Evolutionary conservation across 2,113 vertebrate genomes (phyloP), one percentile per base, ranked within the genome.

Genomic region (Passer montanus): DNA sequence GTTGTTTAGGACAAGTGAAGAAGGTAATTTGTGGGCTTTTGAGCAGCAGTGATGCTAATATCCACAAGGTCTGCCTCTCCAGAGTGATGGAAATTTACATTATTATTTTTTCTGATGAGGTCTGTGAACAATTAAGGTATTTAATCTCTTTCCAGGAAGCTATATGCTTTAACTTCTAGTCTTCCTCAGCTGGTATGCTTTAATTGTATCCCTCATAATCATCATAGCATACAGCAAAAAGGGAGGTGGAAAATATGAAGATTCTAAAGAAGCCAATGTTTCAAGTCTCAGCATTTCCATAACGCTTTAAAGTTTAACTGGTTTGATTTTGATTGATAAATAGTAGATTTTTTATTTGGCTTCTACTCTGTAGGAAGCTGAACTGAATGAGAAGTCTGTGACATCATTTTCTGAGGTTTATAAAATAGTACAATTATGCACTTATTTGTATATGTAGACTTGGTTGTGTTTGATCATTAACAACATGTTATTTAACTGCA

Each of bases 141-240:
- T 87, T 95, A 95, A 95, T 97, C 90, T 93, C 89, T 67, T 95
- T 83, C 72, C 55, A 90, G 87, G 90, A 93, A 83, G 28, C 31
- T 83, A 90, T 87, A 90, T 94, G 24, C 58, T 94, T 94, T 85
- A 69, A 84, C 22, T 88, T 74, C n/a, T 83, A 84, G 87, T 64
- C 78, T 93, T 88, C 24, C 63, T 95, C 15, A 70, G 78, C 28
- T 90, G 50, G 19, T 59, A 55, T 83, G 39, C 67, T 94, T 69
- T 94, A 95, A 94, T 95, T 95, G 60, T 84, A 59, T 91, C 55
- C 50, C 8, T 91, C 87, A 52, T 91, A 95, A 90, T 93, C 46
- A 84, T 41, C 16, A 27, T 12, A 85, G 30, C 26, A n/a, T 31
- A 67, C 22, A 80, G 72, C 11, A 91, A 59, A 89, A 80, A 1